Evolutionary conservation across 1,140 invertebrate genomes (phyloP), one percentile per base, ranked within the genome.

Genomic region (Trichonephila clavipes): DNA sequence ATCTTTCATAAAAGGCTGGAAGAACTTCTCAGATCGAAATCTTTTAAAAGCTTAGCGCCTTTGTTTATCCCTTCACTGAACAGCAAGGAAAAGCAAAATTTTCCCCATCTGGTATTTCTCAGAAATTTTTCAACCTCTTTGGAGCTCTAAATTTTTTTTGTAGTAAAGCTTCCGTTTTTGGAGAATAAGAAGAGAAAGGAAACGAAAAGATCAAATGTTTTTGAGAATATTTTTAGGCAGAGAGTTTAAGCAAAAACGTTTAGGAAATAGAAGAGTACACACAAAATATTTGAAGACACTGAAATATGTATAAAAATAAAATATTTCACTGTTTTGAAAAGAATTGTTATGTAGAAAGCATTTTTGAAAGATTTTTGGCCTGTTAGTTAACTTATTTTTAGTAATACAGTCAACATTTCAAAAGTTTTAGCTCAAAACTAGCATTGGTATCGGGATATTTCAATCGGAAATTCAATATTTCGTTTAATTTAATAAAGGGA

Each of bases 81-180:
- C 24, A 77, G 28, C 18, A 40, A 77, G 28, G 3, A 28, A 16
- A 5, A 77, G 34, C 72, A 40, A 40, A 77, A 77, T 7, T 77
- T 40, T 40, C 12, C 18, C 24, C 72, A 77, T 77, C 72, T 77
- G 72, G 72, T 18, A 77, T 77, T 77, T 77, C 72, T 77, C 72
- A 77, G 24, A 77, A 24, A 28, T 77, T 77, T 77, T 77, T 77
- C 28, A 77, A 19, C 28, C 72, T 77, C 28, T 77, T 77, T 77
- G 16, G 28, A 24, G 14, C 34, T 8, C 16, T 18, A 10, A 10
- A 21, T n/a, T 24, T 69, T 77, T 77, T 14, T 24, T 51, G 10
- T 1, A 51, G 7, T 12, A 77, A 34, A 77, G 6, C 34, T 77
- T 77, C 34, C 18, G 28, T 12, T 19, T 77, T 18, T 21, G 72